Conservation (phyloP, 1,140 invertebrate species). For the Dufourea novaeangliae region DNA sequence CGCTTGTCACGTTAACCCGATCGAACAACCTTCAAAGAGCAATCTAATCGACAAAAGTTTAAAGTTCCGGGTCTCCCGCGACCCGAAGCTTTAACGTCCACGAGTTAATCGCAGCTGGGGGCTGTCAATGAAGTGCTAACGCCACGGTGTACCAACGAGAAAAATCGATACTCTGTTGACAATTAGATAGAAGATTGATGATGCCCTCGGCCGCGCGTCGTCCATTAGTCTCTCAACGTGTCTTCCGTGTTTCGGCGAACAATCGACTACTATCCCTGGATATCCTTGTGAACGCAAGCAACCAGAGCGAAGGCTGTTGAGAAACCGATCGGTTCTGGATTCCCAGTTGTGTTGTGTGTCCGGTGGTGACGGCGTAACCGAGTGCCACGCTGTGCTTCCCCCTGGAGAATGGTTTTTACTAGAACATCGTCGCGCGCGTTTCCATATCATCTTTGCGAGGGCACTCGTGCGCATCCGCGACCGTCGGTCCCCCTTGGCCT, state of each 20-base stretch:
- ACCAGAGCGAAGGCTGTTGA: background rate
- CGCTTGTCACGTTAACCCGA: no score
- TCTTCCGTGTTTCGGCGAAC: background rate
- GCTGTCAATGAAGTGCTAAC: background rate
- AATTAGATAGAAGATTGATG: background rate
- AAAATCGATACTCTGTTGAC: slow-evolving; percentile 16
- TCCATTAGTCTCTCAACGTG: background rate
- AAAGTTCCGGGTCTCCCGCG: background rate
- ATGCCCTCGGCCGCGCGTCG: background rate
- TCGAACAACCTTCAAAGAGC: no score
- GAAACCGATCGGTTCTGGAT: slow-evolving; percentile 28
- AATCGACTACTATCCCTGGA: background rate
- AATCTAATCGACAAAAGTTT: background rate
- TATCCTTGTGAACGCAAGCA: background rate
- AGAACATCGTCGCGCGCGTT: slow-evolving; percentile 17
- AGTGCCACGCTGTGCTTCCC: background rate
- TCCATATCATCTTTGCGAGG: slow-evolving; percentile 28
- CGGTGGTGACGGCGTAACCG: background rate
- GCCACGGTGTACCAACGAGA: background rate
- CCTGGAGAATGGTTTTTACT: slow-evolving; percentile 22
- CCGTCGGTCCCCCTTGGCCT: background rate
- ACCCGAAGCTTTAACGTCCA: background rate
- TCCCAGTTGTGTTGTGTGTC: slow-evolving; percentile 15
- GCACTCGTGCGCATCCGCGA: slow-evolving; percentile 37
- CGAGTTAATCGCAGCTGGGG: background rate